phyloP scores from a whole-genome alignment of 1,140 invertebrate genomes.

The Rhyzopertha dominica region DNA sequence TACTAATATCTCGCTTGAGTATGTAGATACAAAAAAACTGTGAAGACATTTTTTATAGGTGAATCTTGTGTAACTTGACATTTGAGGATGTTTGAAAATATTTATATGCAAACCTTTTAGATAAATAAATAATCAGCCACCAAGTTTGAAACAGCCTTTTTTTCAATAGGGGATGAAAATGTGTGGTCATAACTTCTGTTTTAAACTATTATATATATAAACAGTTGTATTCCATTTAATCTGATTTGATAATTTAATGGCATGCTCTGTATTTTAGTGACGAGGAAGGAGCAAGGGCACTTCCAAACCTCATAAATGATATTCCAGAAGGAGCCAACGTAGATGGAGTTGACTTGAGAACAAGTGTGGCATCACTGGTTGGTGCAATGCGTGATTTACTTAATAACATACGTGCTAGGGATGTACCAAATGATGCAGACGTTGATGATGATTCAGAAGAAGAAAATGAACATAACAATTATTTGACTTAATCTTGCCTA shows the following conservation, averaged over 20 bases:
- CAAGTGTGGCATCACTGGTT: constrained; percentile 59
- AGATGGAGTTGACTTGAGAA: constrained; percentile 49
- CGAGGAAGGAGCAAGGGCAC: constrained; percentile 35
- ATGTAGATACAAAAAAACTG: too few relatives aligned
- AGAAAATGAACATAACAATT: constrained; percentile 47
- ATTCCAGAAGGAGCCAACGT: constrained; percentile 17
- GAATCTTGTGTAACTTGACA: too few relatives aligned
- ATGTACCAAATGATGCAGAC: constrained; percentile 47
- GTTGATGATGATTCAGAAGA: constrained; percentile 47
- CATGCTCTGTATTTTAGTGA: constrained; percentile 19
- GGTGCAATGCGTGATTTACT: constrained; percentile 70
- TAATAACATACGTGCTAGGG: constrained; percentile 54
- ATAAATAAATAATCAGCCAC: too few relatives aligned
- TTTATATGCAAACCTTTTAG: too few relatives aligned
- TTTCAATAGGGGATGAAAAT: too few relatives aligned
- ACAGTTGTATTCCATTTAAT: too few relatives aligned
- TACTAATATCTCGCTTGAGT: too few relatives aligned
- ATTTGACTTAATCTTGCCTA: constrained; percentile 45
- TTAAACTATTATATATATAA: not conserved
- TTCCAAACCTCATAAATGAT: constrained; percentile 22
- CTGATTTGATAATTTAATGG: too few relatives aligned
- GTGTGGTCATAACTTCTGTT: not conserved
- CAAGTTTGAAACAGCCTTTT: too few relatives aligned
- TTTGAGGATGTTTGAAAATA: too few relatives aligned
- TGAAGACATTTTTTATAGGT: too few relatives aligned